A percentile compares a stretch with the other conserved stretches of the same genome.
Conservation (phyloP, 2,113 vertebrate genomes). For the Macrotus californicus region DNA sequence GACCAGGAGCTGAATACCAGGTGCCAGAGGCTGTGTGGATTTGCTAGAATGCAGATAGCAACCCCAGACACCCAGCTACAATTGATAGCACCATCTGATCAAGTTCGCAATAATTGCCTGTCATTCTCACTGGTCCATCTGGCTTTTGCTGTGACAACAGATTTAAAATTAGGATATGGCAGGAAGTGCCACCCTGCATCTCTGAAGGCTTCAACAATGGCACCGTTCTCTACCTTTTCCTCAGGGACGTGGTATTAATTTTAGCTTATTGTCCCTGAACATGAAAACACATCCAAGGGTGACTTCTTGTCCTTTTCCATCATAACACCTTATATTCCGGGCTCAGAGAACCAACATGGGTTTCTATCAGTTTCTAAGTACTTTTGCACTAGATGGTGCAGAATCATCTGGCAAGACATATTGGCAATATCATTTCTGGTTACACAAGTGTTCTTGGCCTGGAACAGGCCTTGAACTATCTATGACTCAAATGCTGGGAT, state of each 20-base stretch:
- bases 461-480: not conserved
- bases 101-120: constrained; percentile 33
- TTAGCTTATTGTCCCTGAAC: not conserved
- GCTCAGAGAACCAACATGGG: not conserved
- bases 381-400: not conserved
- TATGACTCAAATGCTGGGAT: not conserved
- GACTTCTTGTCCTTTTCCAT: not conserved
- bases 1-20: not conserved
- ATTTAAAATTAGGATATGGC: constrained; percentile 32
- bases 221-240: not conserved
- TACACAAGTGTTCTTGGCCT: not conserved
- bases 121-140: constrained; percentile 49
- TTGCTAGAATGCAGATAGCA: not conserved
- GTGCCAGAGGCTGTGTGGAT: not conserved
- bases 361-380: not conserved
- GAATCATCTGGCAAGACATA: not conserved
- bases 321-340: not conserved
- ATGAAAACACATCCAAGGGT: not conserved
- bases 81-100: constrained; percentile 41
- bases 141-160: constrained; percentile 23
- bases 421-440: too few relatives aligned
- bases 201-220: not conserved
- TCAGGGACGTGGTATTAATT: not conserved
- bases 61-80: not conserved
- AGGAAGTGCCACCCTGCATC: not conserved